phyloP scores from a whole-genome alignment of 2,888 invertebrate species.

The Unio delphinus region DNA sequence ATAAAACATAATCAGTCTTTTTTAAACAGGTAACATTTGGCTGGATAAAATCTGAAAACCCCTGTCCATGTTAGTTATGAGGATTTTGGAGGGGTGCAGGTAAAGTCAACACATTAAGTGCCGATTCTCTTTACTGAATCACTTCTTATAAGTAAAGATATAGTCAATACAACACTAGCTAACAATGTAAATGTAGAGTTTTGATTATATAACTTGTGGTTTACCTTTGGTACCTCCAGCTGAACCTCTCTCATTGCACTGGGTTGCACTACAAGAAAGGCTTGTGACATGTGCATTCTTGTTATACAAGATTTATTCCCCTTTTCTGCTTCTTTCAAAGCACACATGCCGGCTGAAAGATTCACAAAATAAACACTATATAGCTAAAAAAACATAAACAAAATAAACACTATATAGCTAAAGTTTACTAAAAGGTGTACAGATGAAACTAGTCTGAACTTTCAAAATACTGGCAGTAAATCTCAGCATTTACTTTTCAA shows the following conservation, averaged over 20 bases:
- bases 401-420: background rate
- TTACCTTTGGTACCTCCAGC: constrained; percentile 88
- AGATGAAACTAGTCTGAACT: no score
- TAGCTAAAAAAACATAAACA: background rate
- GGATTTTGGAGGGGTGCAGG: no score
- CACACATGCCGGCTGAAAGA: constrained; percentile 77
- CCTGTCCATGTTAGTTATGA: no score
- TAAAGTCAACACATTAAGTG: no score
- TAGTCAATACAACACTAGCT: background rate
- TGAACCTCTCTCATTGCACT: constrained; percentile 92
- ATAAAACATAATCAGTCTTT: no score
- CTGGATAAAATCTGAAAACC: no score
- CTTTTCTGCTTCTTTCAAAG: constrained; percentile 68
- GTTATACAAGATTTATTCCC: constrained; percentile 2
- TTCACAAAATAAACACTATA: background rate
- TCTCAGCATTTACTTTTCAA: no score
- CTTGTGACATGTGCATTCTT: constrained; percentile 54
- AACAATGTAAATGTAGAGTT: background rate
- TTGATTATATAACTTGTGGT: background rate
- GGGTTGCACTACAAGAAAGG: constrained; percentile 78
- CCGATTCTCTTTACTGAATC: no score
- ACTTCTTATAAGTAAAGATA: background rate
- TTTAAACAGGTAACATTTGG: no score
- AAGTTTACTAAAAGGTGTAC: background rate
- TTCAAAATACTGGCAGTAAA: no score